A percentile compares a stretch with the other conserved stretches of the same genome.
Conservation (phyloP, 2,888 invertebrate genomes). For the Callimorpha dominula region DNA sequence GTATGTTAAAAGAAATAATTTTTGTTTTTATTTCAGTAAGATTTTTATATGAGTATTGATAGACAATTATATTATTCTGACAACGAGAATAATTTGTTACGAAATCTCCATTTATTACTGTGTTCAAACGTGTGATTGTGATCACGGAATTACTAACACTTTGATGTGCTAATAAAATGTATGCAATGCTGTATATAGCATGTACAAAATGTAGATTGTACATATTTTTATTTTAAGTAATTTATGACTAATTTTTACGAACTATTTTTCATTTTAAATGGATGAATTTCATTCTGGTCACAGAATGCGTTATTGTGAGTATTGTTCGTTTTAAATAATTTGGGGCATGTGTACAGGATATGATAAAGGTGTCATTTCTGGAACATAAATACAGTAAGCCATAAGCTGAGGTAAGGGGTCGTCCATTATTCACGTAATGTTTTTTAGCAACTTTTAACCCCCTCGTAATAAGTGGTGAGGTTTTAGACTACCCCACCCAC, state of each 20-base stretch:
- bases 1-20: constrained; percentile 67
- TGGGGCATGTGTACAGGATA: constrained; percentile 20
- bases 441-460: no score
- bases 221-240: constrained; percentile 62
- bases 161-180: constrained; percentile 51
- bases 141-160: constrained; percentile 53
- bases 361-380: constrained; percentile 23
- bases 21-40: constrained; percentile 66
- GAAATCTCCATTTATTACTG: constrained; percentile 69
- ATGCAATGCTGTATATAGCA: constrained; percentile 58
- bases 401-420: background rate
- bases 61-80: constrained; percentile 47
- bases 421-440: no score
- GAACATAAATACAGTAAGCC: constrained; percentile 2
- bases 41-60: constrained; percentile 56
- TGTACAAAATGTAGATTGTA: constrained; percentile 76
- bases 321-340: constrained; percentile 27
- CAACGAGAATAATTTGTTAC: constrained; percentile 55
- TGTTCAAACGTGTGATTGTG: constrained; percentile 64
- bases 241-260: constrained; percentile 56
- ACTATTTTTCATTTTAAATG: constrained; percentile 37
- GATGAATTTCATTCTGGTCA: constrained; percentile 32
- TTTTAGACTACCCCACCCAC: no score
- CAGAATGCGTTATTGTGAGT: constrained; percentile 24
- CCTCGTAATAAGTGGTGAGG: no score